Evolutionary conservation across 2,113 vertebrate species (phyloP).

Genomic region (Neoarius graeffei): DNA sequence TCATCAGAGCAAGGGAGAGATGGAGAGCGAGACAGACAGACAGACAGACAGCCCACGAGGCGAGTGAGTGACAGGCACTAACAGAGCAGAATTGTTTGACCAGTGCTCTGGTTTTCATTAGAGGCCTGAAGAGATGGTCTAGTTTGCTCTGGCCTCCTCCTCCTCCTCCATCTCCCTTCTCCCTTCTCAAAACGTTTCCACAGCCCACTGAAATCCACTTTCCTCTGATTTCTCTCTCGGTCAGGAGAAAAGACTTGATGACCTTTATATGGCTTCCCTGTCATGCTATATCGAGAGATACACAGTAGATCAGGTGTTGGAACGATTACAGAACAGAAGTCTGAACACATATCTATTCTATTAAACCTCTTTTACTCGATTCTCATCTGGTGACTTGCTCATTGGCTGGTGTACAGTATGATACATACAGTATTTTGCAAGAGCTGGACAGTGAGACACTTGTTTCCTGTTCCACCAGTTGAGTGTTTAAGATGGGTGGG

Average conservation of each 20-base stretch:
- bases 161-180: slow-evolving; percentile 51
- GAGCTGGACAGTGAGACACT: slow-evolving; percentile 1
- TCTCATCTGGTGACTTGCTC: neutral
- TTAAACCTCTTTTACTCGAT: neutral
- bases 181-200: slow-evolving; percentile 61
- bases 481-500: slow-evolving; percentile 15
- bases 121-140: slow-evolving; percentile 47
- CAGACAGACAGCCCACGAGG: slow-evolving; percentile 39
- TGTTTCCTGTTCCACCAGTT: slow-evolving; percentile 16
- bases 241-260: neutral
- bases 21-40: neutral
- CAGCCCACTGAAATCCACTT: slow-evolving; percentile 37
- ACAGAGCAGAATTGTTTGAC: slow-evolving; percentile 78
- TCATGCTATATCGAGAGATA: neutral
- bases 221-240: slow-evolving; percentile 27
- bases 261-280: neutral
- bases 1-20: slow-evolving; percentile 17
- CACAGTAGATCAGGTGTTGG: neutral
- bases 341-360: neutral
- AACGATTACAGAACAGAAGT: neutral
- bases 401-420: neutral
- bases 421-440: neutral
- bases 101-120: slow-evolving; percentile 83
- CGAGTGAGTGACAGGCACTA: slow-evolving; percentile 65
- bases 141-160: slow-evolving; percentile 72